Percentiles rank a stretch among this genome's conserved stretches.
Evolutionary conservation across 2,888 invertebrate species (phyloP).

Genomic region (Invenusta paracnida): DNA sequence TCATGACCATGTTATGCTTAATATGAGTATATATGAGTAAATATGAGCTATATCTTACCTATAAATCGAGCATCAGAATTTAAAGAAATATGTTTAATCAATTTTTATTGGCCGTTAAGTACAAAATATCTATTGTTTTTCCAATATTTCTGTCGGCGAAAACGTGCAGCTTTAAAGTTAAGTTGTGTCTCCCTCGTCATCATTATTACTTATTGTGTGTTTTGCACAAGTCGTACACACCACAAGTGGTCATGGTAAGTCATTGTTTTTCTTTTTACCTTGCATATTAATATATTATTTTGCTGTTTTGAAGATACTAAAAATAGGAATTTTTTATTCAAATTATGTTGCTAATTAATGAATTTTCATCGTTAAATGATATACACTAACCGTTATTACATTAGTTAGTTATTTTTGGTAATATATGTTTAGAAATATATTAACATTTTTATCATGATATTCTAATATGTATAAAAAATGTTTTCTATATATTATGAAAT

Average conservation of each 20-base stretch:
- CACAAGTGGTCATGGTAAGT: not conserved
- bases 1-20: too few relatives aligned
- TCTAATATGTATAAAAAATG: not conserved
- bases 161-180: not conserved
- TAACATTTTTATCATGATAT: not conserved
- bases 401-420: not conserved
- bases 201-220: not conserved
- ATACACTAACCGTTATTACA: not conserved
- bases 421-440: not conserved
- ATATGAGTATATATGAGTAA: too few relatives aligned
- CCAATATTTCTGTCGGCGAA: not conserved
- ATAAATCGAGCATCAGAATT: not conserved
- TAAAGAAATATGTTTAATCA: not conserved
- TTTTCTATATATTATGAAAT: not conserved
- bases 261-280: not conserved
- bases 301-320: not conserved
- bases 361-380: not conserved
- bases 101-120: not conserved
- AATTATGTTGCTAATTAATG: not conserved
- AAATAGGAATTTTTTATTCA: not conserved
- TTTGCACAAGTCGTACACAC: not conserved
- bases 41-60: not conserved
- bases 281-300: not conserved
- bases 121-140: not conserved
- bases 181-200: not conserved